Conservation (phyloP, 2,113 vertebrate species). For the Campylomormyrus tamandua region DNA sequence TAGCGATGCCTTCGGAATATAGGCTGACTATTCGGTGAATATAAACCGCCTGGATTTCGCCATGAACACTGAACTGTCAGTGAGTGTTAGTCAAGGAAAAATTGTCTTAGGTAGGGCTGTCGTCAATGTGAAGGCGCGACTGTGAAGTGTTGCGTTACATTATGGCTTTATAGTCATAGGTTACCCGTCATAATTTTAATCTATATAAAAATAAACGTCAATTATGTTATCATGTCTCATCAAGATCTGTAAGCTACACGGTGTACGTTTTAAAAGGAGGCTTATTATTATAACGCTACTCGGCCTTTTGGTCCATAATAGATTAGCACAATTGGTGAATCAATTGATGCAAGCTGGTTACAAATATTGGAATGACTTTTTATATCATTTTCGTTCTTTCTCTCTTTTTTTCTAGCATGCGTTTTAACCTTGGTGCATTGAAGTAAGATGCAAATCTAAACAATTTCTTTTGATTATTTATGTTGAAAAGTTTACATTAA, state of each 20-base stretch:
- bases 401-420: constrained; percentile 26
- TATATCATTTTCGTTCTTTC: constrained; percentile 24
- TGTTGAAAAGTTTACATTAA: background rate
- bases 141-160: background rate
- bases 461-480: constrained; percentile 13
- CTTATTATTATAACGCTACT: background rate
- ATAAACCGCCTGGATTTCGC: background rate
- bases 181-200: background rate
- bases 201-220: background rate
- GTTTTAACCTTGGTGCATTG: constrained; percentile 27
- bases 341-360: constrained; percentile 11
- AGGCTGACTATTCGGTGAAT: background rate
- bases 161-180: background rate
- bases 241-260: background rate
- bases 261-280: background rate
- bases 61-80: background rate
- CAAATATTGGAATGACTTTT: constrained; percentile 17
- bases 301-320: background rate
- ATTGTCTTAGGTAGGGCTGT: background rate
- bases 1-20: background rate
- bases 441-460: constrained; percentile 26
- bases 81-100: background rate
- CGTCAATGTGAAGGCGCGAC: background rate
- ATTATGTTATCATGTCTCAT: background rate
- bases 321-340: background rate